Evolutionary conservation across 2,888 invertebrate species (phyloP), one percentile per base, ranked within the genome.

Genomic region (Amphimallon solstitiale): DNA sequence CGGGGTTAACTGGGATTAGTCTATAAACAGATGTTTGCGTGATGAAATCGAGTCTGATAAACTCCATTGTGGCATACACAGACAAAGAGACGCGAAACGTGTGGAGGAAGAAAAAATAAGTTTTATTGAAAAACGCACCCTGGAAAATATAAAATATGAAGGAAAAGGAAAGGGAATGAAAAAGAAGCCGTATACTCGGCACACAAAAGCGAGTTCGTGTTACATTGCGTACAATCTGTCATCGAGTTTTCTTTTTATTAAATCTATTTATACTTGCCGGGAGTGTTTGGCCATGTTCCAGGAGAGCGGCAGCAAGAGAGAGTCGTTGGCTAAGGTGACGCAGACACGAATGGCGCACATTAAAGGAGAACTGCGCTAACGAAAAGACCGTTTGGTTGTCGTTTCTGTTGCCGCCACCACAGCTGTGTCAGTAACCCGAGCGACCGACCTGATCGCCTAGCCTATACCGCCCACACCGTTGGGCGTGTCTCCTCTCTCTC

Each of bases 381-480:
- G 49, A 49, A 56, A 65, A 48, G 64, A 45, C 34, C 49, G 48
- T 48, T 56, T 59, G 56, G 64, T 46, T 17, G 60, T 60, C 60
- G 46, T 52, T 59, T 59, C 56, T 59, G 40, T 56, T 56, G 56
- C 64, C 52, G 67, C 43, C 69, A 66, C 60, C 67, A 67, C 71
- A 72, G 76, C 72, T 76, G 75, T 76, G 78, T 78, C 78, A 78
- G 75, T 77, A 77, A 76, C 77, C 77, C 76, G 76, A 73, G 69
- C 75, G 75, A 75, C 73, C 75, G 68, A 71, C 70, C 69, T 59
- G 67, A 61, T 65, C 73, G 72, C 73, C 71, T 74, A 72, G 72
- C 73, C 72, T 71, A 68, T 69, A 68, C 70, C 75, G 71, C 75
- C 76, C 71, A 76, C 75, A 68, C 74, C 71, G 70, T 71, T 74